Evolutionary conservation across 2,113 vertebrate species (phyloP).

Genomic region (Prietella phreatophila): DNA sequence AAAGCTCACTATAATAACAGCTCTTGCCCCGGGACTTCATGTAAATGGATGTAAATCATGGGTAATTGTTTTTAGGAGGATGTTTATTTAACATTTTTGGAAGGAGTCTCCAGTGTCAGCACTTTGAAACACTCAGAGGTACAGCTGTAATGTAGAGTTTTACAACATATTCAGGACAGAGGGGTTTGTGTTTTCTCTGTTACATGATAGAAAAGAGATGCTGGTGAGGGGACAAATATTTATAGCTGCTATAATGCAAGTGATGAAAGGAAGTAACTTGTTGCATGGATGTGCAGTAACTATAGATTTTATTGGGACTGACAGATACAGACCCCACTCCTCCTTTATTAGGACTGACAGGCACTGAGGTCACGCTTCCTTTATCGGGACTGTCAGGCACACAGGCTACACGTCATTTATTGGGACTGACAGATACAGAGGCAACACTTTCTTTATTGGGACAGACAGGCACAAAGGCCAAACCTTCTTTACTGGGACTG

Average conservation of each 20-base stretch:
- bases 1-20: background rate
- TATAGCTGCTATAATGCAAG: background rate
- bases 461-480: no score
- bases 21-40: background rate
- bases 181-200: no score
- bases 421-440: no score
- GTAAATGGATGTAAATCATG: no score
- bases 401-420: no score
- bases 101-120: background rate
- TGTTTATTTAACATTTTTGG: background rate
- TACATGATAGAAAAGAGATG: no score
- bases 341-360: no score
- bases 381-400: no score
- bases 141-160: background rate
- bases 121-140: background rate
- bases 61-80: background rate
- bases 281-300: background rate
- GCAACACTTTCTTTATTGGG: no score
- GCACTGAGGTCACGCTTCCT: no score
- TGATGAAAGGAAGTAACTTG: background rate
- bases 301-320: background rate
- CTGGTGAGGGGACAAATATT: no score
- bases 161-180: background rate
- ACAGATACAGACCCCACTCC: background rate
- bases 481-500: no score